phyloP scores from a whole-genome alignment of 2,888 invertebrate genomes.

The Callosobruchus maculatus region DNA sequence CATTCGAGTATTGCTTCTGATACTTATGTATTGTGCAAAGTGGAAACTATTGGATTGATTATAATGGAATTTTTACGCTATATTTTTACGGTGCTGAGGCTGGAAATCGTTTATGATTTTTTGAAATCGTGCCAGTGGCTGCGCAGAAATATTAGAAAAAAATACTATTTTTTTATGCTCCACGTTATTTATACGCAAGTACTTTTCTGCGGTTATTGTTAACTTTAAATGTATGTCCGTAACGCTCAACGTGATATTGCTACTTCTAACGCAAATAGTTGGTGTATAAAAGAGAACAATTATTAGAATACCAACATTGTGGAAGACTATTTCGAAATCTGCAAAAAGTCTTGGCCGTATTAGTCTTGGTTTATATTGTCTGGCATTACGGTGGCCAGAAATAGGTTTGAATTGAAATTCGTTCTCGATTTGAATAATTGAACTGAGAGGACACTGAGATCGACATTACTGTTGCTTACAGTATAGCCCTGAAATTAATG shows the following conservation, averaged over 20 bases:
- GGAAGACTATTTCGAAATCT: neutral
- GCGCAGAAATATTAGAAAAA: no score
- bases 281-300: neutral
- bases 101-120: no score
- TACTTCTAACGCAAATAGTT: neutral
- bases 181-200: no score
- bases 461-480: neutral
- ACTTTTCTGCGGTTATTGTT: neutral
- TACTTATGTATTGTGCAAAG: no score
- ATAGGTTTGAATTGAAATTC: neutral
- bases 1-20: no score
- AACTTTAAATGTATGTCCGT: neutral
- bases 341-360: neutral
- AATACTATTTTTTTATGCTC: neutral
- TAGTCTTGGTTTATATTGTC: neutral
- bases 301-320: neutral
- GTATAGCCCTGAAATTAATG: neutral
- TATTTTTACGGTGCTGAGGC: no score
- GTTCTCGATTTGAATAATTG: neutral
- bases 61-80: no score
- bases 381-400: neutral
- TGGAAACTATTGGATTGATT: no score
- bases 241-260: neutral
- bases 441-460: neutral
- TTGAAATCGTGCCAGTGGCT: no score